Conservation (phyloP, 2,888 invertebrate species). For the Heliconius sara region DNA sequence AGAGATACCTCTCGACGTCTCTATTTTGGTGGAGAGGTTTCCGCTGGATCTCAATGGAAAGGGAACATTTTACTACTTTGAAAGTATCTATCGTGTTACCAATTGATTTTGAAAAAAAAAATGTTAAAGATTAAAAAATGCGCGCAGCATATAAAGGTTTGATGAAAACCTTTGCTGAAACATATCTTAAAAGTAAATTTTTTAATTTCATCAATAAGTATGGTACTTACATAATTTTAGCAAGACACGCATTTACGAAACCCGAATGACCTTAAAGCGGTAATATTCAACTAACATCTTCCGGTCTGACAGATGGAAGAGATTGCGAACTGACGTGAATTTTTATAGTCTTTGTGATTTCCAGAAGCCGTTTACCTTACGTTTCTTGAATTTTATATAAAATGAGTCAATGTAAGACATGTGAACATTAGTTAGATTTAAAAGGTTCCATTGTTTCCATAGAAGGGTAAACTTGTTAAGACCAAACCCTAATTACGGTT, state of each 20-base stretch:
- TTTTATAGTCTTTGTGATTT: conserved; percentile 67
- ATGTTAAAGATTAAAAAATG: no score
- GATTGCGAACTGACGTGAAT: conserved; percentile 65
- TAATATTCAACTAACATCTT: conserved; percentile 55
- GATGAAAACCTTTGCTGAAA: no score
- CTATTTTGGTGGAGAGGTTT: no score
- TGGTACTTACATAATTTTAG: neutral
- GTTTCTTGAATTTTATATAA: conserved; percentile 66
- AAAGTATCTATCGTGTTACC: no score
- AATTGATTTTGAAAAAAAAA: no score
- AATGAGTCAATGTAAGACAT: conserved; percentile 47
- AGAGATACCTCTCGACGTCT: no score
- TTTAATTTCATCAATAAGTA: neutral
- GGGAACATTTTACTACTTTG: no score
- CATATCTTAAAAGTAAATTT: no score
- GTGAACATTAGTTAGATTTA: conserved; percentile 48
- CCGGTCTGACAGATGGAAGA: conserved; percentile 63
- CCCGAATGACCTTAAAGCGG: conserved; percentile 30
- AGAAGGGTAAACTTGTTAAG: conserved; percentile 59
- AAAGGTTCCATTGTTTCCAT: conserved; percentile 33
- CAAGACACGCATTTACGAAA: neutral
- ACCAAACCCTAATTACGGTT: conserved; percentile 71
- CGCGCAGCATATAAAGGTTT: no score
- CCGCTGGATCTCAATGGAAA: no score
- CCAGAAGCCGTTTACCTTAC: conserved; percentile 70